Percentiles rank a stretch among this genome's conserved stretches.
Evolutionary conservation across 2,113 vertebrate genomes (phyloP).

Genomic region (Nannospalax galili): DNA sequence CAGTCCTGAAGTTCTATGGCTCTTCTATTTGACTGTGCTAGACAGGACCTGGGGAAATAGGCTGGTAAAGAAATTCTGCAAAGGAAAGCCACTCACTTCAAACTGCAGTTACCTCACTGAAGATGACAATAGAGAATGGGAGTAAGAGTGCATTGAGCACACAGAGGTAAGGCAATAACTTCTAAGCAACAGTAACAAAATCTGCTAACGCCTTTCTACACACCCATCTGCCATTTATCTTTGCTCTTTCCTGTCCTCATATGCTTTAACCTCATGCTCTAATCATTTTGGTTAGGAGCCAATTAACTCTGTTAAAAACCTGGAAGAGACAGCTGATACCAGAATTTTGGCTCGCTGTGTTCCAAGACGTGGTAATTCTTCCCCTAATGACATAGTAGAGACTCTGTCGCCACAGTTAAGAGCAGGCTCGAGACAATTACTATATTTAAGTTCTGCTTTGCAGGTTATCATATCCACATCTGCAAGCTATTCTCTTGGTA

Average conservation of each 20-base stretch:
- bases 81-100: constrained; percentile 50
- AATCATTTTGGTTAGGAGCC: constrained; percentile 68
- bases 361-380: constrained; percentile 76
- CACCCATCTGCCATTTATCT: constrained; percentile 44
- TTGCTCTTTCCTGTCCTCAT: constrained; percentile 31
- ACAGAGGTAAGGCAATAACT: constrained; percentile 55
- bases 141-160: not conserved
- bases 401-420: constrained; percentile 80
- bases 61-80: not conserved
- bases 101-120: constrained; percentile 19
- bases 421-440: constrained; percentile 80
- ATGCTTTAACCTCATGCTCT: constrained; percentile 45
- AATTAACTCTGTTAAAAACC: constrained; percentile 71
- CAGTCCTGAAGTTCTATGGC: not conserved
- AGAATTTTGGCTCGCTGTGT: constrained; percentile 59
- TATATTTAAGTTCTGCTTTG: constrained; percentile 75
- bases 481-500: constrained; percentile 77
- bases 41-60: not conserved
- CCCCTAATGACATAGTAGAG: constrained; percentile 80
- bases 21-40: not conserved
- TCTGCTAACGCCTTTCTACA: constrained; percentile 11
- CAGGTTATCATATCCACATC: constrained; percentile 80
- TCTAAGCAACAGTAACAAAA: constrained; percentile 33
- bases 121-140: constrained; percentile 27
- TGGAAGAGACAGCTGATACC: constrained; percentile 54